Evolutionary conservation across 30 jellyfish, hydroid and myxozoan species (phyloP).

Genomic region (Clytia hemisphaerica): DNA sequence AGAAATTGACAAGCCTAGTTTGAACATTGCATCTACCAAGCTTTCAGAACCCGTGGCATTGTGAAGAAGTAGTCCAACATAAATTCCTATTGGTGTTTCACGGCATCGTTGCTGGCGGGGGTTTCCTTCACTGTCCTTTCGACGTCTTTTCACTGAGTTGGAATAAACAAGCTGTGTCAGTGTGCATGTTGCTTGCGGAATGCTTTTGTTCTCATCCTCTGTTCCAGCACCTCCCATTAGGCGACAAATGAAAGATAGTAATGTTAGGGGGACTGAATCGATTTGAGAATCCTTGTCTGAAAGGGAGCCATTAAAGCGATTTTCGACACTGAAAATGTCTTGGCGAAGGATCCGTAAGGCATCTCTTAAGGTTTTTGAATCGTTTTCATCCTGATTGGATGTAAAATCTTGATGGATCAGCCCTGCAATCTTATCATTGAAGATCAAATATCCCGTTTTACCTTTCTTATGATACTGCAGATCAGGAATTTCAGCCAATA

Average conservation of each 20-base stretch:
- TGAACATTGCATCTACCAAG: no score
- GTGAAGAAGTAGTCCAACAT: no score
- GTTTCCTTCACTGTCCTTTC: no score
- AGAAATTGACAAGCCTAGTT: no score
- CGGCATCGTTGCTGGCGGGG: no score
- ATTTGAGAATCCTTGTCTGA: background rate
- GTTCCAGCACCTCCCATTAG: no score
- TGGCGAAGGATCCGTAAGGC: background rate
- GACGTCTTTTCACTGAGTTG: no score
- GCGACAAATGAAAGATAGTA: conserved; percentile 6
- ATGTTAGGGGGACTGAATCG: conserved; percentile 6
- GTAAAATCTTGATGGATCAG: background rate
- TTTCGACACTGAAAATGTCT: background rate
- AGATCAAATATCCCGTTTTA: background rate
- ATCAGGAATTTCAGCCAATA: conserved; percentile 12
- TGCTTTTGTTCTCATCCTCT: no score
- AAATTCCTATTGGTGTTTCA: no score
- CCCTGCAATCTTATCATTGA: conserved; percentile 6
- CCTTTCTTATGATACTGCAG: conserved; percentile 11
- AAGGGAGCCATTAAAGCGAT: conserved; percentile 2
- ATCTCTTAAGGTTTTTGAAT: background rate
- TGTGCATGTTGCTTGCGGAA: no score
- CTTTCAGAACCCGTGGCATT: no score
- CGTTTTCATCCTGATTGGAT: conserved; percentile 6
- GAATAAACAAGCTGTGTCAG: no score